Evolutionary conservation across 2,888 invertebrate species (phyloP), one percentile per base, ranked within the genome.

Genomic region (Falcaria lacertinaria): DNA sequence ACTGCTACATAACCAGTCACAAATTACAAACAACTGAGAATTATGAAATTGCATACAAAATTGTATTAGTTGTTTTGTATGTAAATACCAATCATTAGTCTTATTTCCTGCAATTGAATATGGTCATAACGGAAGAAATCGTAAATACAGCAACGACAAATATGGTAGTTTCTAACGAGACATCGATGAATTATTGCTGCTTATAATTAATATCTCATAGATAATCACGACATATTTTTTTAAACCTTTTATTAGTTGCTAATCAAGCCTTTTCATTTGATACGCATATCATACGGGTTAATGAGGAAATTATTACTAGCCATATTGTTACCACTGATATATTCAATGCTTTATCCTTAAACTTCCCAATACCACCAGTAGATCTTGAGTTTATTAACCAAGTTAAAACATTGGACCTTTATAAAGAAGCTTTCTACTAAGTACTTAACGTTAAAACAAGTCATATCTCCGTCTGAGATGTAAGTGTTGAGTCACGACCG

Each of bases 61-160:
- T 33, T 14, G 17, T 32, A 16, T 17, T 16, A 7, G 28, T 32
- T 13, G 39, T 17, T 39, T 39, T 33, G 13, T 32, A 32, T 15
- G 15, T n/a, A 32, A 13, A 16, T 15, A 39, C 17, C 32, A 39
- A 6, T 19, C 19, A 19, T 19, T 19, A 4, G 19, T 22, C 2
- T 52, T 48, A 57, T 70, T 79, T 77, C 77, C 77, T 74, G 54
- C 43, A 50, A 50, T 46, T 67, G 43, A 66, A 61, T 77, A 83
- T 75, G 79, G 78, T 52, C 64, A 75, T 71, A 67, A 60, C 74
- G 82, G 80, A 82, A 82, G 74, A 69, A 54, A 47, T 42, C 42
- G 15, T 47, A 40, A 50, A 47, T 34, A 36, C 15, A 22, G 14
- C 16, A 13, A 32, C 38, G 11, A 15, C 52, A 15, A 49, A 50